Conservation (phyloP, 2,797 vertebrate genomes). For the Petrocephalus schoutedeni region DNA sequence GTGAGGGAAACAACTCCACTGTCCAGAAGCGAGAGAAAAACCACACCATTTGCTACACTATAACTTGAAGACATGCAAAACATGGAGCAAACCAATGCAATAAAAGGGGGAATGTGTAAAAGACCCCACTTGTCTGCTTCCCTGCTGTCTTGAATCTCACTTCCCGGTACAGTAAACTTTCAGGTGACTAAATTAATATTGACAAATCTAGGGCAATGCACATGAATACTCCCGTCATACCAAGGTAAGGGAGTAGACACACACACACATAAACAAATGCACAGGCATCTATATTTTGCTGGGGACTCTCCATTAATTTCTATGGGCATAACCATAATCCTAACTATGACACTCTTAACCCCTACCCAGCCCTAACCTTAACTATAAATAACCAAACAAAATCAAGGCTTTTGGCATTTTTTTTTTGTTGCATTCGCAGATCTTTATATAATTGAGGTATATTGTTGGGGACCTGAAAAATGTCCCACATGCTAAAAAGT, state of each 20-base stretch:
- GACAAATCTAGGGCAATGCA: background rate
- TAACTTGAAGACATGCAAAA: background rate
- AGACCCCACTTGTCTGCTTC: background rate
- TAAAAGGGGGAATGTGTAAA: background rate
- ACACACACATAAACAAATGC: background rate
- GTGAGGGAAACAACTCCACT: background rate
- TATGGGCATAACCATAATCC: background rate
- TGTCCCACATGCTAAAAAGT: background rate
- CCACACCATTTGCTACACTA: background rate
- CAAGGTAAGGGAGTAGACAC: background rate
- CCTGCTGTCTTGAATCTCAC: background rate
- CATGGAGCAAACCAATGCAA: background rate
- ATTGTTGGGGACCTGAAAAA: background rate
- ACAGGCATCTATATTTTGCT: background rate
- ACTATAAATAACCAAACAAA: background rate
- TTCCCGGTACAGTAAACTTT: background rate
- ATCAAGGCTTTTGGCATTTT: background rate
- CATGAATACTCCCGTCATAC: background rate
- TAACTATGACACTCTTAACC: background rate
- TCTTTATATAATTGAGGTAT: background rate
- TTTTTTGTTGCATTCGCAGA: background rate
- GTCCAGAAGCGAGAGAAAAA: background rate
- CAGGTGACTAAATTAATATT: background rate
- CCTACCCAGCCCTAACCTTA: background rate
- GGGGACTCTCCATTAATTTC: background rate